Percentiles rank a stretch among this genome's conserved stretches.
Conservation (phyloP, 2,113 vertebrate species). For the Platycercus adscitus region DNA sequence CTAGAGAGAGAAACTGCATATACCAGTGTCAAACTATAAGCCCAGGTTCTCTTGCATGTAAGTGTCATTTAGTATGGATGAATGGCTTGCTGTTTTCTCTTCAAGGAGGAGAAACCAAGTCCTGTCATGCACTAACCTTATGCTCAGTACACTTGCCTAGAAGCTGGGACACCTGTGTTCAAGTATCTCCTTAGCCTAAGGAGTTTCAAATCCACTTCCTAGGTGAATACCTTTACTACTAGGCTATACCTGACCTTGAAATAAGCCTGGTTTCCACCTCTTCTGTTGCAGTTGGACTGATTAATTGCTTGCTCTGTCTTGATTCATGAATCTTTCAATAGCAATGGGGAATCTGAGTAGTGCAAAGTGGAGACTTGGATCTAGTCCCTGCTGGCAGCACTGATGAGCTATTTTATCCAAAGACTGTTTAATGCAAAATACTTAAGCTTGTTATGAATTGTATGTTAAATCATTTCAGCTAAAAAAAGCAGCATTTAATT, state of each 20-base stretch:
- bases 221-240: background rate
- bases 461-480: slow-evolving; percentile 8
- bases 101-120: background rate
- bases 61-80: background rate
- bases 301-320: background rate
- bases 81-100: background rate
- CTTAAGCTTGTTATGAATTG: slow-evolving; percentile 17
- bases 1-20: background rate
- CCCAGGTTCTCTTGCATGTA: background rate
- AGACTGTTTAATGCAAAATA: background rate
- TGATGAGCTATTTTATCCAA: background rate
- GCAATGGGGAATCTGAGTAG: background rate
- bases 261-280: background rate
- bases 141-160: background rate
- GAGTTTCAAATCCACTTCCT: background rate
- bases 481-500: slow-evolving; percentile 17
- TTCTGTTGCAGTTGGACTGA: background rate
- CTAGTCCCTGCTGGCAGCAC: background rate
- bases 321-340: background rate
- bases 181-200: background rate
- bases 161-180: background rate
- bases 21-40: background rate
- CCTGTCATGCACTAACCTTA: background rate
- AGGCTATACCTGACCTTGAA: background rate
- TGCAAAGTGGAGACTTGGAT: background rate